These are phyloP conservation scores for Achlya flavicornis DNA, from an alignment of 2,888 invertebrate genomes.

Conservation along the genomic window DNA sequence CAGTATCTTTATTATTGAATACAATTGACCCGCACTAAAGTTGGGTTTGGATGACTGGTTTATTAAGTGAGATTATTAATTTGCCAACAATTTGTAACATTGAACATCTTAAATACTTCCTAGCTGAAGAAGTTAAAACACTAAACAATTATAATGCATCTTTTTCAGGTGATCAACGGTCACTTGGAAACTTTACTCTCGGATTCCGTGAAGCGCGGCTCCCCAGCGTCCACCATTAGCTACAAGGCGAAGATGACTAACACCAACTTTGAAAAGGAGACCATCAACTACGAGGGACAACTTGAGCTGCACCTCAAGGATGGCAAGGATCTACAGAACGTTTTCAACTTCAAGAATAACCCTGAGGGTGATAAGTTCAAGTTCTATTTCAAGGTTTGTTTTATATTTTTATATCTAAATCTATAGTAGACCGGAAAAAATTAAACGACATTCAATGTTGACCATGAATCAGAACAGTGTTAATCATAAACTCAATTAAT, in stretches of 20 bases:
- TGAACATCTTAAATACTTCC: too few relatives aligned
- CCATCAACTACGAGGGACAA: constrained; percentile 64
- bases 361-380: constrained; percentile 60
- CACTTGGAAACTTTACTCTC: constrained; percentile 55
- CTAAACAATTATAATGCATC: not conserved
- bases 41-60: too few relatives aligned
- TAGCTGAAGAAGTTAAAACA: too few relatives aligned
- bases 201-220: constrained; percentile 68
- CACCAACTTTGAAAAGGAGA: constrained; percentile 55
- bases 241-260: constrained; percentile 62
- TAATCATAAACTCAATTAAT: too few relatives aligned
- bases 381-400: constrained; percentile 63
- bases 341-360: constrained; percentile 55
- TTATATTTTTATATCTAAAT: not conserved
- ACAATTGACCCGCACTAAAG: not conserved
- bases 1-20: too few relatives aligned
- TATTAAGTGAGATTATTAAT: too few relatives aligned
- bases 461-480: too few relatives aligned
- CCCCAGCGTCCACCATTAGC: constrained; percentile 57
- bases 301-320: constrained; percentile 62
- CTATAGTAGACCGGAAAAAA: too few relatives aligned
- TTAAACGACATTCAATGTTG: too few relatives aligned
- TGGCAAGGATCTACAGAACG: constrained; percentile 62
- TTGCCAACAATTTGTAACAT: too few relatives aligned
- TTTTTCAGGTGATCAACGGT: constrained; percentile 58